These are phyloP conservation scores for Lithosia quadra DNA, from an alignment of 2,888 invertebrate species.

Conservation along the genomic window DNA sequence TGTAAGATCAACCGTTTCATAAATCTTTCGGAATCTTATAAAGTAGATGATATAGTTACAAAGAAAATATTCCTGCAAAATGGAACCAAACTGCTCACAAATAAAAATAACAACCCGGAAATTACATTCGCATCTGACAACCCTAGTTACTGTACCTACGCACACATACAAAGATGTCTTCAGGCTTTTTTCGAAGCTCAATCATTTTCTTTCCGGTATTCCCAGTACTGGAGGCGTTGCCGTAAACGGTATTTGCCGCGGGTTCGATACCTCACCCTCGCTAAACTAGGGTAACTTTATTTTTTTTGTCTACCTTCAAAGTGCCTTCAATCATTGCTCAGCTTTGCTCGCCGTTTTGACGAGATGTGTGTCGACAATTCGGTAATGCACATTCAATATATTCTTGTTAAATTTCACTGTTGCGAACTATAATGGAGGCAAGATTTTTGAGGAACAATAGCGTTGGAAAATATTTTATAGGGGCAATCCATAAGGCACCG, in stretches of 20 bases:
- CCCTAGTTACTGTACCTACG: slow-evolving; percentile 8
- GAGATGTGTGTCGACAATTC: slow-evolving; percentile 20
- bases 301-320: slow-evolving; percentile 39
- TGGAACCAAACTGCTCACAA: background rate
- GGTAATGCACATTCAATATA: background rate
- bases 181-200: slow-evolving; percentile 34
- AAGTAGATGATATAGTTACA: background rate
- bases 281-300: slow-evolving; percentile 37
- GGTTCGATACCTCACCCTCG: slow-evolving; percentile 35
- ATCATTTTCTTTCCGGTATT: slow-evolving; percentile 45
- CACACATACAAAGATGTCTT: slow-evolving; percentile 32
- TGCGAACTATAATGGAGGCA: background rate
- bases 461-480: background rate
- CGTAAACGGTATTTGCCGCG: slow-evolving; percentile 40
- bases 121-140: background rate
- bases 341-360: slow-evolving; percentile 30
- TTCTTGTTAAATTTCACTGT: slow-evolving; percentile 1
- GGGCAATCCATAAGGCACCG: background rate
- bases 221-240: slow-evolving; percentile 29
- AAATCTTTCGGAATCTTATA: background rate
- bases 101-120: background rate
- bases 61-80: background rate
- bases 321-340: slow-evolving; percentile 36
- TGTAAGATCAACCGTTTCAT: background rate
- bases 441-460: background rate